A percentile compares a stretch with the other conserved stretches of the same genome.
These are phyloP conservation scores for Lycophotia porphyrea DNA, from an alignment of 2,888 invertebrate species.

Conservation along the genomic window DNA sequence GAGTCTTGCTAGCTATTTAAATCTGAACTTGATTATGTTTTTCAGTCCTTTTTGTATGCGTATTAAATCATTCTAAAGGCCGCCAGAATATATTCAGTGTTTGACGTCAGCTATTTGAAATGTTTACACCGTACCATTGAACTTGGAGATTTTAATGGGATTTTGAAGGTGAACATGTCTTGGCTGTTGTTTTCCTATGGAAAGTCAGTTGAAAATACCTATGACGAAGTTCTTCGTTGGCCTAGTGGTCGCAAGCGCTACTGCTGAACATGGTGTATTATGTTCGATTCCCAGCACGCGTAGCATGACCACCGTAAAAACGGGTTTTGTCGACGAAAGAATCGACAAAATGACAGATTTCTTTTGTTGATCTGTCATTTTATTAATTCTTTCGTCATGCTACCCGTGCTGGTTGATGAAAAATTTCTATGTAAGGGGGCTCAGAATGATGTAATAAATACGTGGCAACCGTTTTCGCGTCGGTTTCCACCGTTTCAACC, in stretches of 20 bases:
- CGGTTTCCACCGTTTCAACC: too few species aligned
- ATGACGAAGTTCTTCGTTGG: neutral
- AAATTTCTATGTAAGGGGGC: too few species aligned
- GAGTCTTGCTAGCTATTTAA: neutral
- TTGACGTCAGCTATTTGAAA: slow-evolving; percentile 33
- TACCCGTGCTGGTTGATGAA: too few species aligned
- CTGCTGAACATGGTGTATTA: neutral
- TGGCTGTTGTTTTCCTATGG: slow-evolving; percentile 22
- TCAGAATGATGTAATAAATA: too few species aligned
- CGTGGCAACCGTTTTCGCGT: too few species aligned
- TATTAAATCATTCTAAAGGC: slow-evolving; percentile 55
- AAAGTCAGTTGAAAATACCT: neutral
- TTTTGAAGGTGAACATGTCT: slow-evolving; percentile 28
- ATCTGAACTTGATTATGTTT: slow-evolving; percentile 1
- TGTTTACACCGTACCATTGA: slow-evolving; percentile 23
- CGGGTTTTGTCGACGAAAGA: too few species aligned
- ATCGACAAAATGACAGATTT: too few species aligned
- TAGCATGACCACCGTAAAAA: too few species aligned
- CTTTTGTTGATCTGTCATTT: too few species aligned
- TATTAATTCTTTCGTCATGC: too few species aligned
- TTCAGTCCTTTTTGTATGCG: slow-evolving; percentile 30
- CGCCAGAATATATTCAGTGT: slow-evolving; percentile 25
- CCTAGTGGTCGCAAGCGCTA: neutral
- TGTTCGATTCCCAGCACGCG: neutral
- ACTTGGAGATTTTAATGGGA: slow-evolving; percentile 30